Evolutionary conservation across 2,113 vertebrate genomes (phyloP), one percentile per base, ranked within the genome.

Genomic region (Macquaria ambigua): DNA sequence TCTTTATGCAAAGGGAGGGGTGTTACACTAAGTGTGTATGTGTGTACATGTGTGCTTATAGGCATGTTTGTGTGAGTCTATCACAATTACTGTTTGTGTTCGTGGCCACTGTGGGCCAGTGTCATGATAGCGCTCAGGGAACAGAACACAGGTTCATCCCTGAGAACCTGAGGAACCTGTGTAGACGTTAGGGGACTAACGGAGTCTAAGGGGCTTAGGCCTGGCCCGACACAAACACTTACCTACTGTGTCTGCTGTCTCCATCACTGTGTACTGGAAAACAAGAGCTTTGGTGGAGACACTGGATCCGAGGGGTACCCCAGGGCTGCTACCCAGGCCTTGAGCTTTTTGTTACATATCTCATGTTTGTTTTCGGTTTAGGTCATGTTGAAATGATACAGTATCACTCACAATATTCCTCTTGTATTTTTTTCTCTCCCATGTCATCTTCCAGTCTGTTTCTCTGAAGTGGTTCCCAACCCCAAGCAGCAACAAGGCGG

Each of bases 241-340:
- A 94, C 84, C 87, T 81, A 90, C 89, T 90, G 84, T 91, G 92
- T 93, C 92, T 94, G 89, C 93, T 93, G 93, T 93, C 91, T 95
- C 92, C 77, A n/a, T 74, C 86, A 67, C 85, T 94, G 93, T 95
- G 93, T 94, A 94, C 92, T 93, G 86, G 85, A 94, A 92, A 94
- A 95, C 93, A 95, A 94, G 89, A 87, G 92, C 92, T 95, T 93
- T 94, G 87, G 85, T 88, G 81, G 89, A 91, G 89, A 91, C 92
- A 86, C 78, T 91, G 89, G 81, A 89, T 90, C 61, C 77, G 50
- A 84, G 71, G 74, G 83, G 89, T 90, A 86, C 87, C 89, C 46
- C 86, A 84, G 78, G 70, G 81, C 77, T 88, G 14, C 58, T 56
- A 79, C 64, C 82, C 52, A 77, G 82, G 81, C 86, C 70, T 48